Conservation (phyloP, 2,888 invertebrate genomes). For the Drosophila colorata region DNA sequence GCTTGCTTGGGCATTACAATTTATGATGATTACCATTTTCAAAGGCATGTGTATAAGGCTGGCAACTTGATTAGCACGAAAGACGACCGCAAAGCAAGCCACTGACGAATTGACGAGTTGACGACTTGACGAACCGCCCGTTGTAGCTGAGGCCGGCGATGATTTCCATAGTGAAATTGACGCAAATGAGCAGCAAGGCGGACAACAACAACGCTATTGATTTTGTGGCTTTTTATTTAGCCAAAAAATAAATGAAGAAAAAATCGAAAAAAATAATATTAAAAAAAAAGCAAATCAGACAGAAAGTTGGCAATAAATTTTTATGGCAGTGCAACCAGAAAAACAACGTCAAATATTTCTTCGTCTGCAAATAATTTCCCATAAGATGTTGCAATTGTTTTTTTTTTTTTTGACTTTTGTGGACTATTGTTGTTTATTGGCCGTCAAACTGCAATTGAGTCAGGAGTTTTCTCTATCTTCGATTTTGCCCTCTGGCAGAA, state of each 20-base stretch:
- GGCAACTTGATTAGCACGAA: slow-evolving; percentile 66
- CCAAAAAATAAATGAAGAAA: slow-evolving; percentile 19
- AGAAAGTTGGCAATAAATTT: slow-evolving; percentile 46
- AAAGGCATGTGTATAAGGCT: slow-evolving; percentile 29
- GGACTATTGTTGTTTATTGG: slow-evolving; percentile 6
- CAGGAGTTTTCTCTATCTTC: slow-evolving; percentile 25
- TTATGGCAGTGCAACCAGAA: slow-evolving; percentile 22
- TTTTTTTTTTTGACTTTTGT: not conserved
- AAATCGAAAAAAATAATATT: slow-evolving; percentile 1
- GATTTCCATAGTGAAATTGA: slow-evolving; percentile 67
- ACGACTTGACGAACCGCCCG: slow-evolving; percentile 22
- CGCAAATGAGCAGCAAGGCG: slow-evolving; percentile 58
- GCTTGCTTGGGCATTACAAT: slow-evolving; percentile 63
- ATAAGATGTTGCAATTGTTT: slow-evolving; percentile 40
- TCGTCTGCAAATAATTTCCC: slow-evolving; percentile 59
- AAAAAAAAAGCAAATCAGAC: slow-evolving; percentile 16
- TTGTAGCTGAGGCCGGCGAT: slow-evolving; percentile 32
- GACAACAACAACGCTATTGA: slow-evolving; percentile 55
- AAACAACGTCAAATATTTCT: slow-evolving; percentile 30
- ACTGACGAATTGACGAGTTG: slow-evolving; percentile 31
- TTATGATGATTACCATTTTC: slow-evolving; percentile 74
- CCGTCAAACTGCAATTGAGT: slow-evolving; percentile 42
- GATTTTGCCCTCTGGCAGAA: slow-evolving; percentile 62
- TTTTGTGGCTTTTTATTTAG: slow-evolving; percentile 60
- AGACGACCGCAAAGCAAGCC: slow-evolving; percentile 38